Evolutionary conservation across 2,888 invertebrate species (phyloP).

Genomic region (Lepidochrysops patricia): DNA sequence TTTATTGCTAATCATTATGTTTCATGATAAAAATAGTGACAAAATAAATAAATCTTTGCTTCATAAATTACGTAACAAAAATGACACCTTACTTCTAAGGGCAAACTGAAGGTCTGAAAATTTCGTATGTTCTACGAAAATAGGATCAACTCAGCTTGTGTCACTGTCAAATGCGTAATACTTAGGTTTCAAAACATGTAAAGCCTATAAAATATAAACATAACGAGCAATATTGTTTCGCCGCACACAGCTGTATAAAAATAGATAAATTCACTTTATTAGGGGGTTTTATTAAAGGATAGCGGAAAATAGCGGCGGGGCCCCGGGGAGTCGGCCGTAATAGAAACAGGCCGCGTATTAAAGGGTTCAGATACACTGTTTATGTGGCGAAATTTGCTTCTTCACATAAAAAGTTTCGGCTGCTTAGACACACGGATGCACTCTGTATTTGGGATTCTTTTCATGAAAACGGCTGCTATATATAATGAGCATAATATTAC

Average conservation of each 20-base stretch:
- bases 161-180: neutral
- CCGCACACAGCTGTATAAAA: slow-evolving; percentile 10
- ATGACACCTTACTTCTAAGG: too few species aligned
- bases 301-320: slow-evolving; percentile 30
- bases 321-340: slow-evolving; percentile 24
- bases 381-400: slow-evolving; percentile 16
- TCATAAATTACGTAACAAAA: too few species aligned
- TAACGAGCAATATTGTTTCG: slow-evolving; percentile 6
- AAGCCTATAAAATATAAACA: neutral
- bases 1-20: too few species aligned
- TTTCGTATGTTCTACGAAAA: too few species aligned
- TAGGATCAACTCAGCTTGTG: too few species aligned
- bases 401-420: neutral
- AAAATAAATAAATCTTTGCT: too few species aligned
- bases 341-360: slow-evolving; percentile 27
- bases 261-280: slow-evolving; percentile 29
- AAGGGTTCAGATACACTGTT: slow-evolving; percentile 24
- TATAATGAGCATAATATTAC: too few species aligned
- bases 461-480: too few species aligned
- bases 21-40: too few species aligned
- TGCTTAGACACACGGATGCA: too few species aligned
- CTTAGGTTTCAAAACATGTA: neutral
- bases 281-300: slow-evolving; percentile 28
- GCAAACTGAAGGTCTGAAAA: too few species aligned
- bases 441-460: too few species aligned